Base-by-base conservation (phyloP, 2,113 vertebrate species). In the Vimba vimba region DNA sequence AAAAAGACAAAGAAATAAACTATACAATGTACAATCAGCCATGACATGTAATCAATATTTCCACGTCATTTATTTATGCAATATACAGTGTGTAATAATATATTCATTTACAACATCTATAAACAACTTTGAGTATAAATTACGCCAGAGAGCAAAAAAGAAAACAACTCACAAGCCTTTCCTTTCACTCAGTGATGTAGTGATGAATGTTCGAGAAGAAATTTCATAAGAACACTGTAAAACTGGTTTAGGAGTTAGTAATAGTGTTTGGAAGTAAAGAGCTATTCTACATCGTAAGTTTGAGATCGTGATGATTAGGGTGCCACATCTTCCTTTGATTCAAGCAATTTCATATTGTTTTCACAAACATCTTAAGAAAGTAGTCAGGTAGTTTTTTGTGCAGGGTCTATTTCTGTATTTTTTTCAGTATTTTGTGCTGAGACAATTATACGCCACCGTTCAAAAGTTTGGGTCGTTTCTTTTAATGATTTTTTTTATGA, bases 51-150 rank as follows among this genome's bases (percentile, higher is more conserved):
- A 57, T 89, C 50, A 83, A 84, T 86, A 91, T 89, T 92, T 89
- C 23, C 83, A 91, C 83, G 17, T 91, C 55, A 84, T 93, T 94
- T 95, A 93, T 94, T 94, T 92, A 91, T 23, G 86, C 87, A 93
- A 93, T 93, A 93, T 93, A 93, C 85, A 84, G 82, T 86, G 66
- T 91, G 86, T 93, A 90, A 92, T 78, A 64, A 91, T 94, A 94
- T 93, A 93, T 90, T 92, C 87, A 92, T 94, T 93, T 93, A 94
- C 90, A 94, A 92, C 93, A 93, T 93, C 89, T 93, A 93, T 91
- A 94, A 95, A 93, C 93, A 91, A 92, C 85, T 91, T 90, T 91
- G 91, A 92, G 15, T 55, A 94, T 94, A 92, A 92, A 93, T 93
- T 91, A 94, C 90, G 89, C 88, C 92, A 91, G 90, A 89, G 85